Conservation (phyloP, 2,888 invertebrate genomes). For the Dendrolimus pini region DNA sequence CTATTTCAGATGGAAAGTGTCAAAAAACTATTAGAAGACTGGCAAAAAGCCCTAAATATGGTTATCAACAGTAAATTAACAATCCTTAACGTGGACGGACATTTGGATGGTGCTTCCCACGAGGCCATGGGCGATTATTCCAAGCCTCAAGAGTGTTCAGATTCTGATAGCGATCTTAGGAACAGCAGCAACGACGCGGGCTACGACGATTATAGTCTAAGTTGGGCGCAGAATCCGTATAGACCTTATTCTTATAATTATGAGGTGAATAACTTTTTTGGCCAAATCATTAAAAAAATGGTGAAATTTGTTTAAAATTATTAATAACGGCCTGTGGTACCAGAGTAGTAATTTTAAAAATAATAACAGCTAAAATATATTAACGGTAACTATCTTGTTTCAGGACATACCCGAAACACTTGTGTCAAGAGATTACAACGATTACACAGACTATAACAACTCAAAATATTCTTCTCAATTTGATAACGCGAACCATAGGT, state of each 20-base stretch:
- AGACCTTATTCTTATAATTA: conserved; percentile 29
- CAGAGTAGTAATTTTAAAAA: too few relatives aligned
- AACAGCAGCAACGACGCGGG: conserved; percentile 31
- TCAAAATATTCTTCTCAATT: conserved; percentile 14
- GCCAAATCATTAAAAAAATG: too few relatives aligned
- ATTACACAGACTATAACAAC: conserved; percentile 28
- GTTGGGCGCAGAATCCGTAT: conserved; percentile 40
- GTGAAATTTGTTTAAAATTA: too few relatives aligned
- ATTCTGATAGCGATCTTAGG: conserved; percentile 43
- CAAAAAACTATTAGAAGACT: conserved; percentile 53
- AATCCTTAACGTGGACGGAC: conserved; percentile 36
- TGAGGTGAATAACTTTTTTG: conserved; percentile 27
- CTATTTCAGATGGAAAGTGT: conserved; percentile 50
- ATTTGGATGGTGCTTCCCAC: conserved; percentile 43
- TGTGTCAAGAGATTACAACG: conserved; percentile 26
- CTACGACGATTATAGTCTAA: conserved; percentile 41
- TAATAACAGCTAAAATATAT: too few relatives aligned
- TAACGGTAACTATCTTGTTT: conserved; percentile 5
- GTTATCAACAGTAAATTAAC: conserved; percentile 49
- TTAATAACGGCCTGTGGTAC: too few relatives aligned
- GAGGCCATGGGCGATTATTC: conserved; percentile 59
- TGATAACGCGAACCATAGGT: conserved; percentile 9
- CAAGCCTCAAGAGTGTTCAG: conserved; percentile 42
- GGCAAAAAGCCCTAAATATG: conserved; percentile 56
- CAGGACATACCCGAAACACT: conserved; percentile 30